phyloP scores from a whole-genome alignment of 1,140 invertebrate genomes.

The Drosophila kepulauana region DNA sequence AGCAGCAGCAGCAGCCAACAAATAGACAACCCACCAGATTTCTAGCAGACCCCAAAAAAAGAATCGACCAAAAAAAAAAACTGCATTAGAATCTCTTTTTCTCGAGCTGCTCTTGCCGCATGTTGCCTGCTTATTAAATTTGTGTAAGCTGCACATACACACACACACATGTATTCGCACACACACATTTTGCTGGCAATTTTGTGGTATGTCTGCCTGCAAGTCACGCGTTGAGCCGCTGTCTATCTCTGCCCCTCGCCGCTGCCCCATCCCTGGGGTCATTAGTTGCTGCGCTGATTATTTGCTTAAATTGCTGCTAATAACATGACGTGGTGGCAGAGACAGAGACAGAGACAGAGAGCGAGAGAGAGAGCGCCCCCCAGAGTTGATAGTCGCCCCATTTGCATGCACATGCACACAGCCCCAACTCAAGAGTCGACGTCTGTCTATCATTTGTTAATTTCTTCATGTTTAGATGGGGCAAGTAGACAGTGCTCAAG shows the following conservation, averaged over 20 bases:
- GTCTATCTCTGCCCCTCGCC: constrained; percentile 9
- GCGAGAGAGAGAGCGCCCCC: constrained; percentile 46
- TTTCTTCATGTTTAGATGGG: constrained; percentile 60
- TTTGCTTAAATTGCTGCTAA: constrained; percentile 85
- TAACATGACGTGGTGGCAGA: constrained; percentile 83
- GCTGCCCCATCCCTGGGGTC: constrained; percentile 25
- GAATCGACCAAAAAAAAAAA: constrained; percentile 8
- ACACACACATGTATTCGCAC: constrained; percentile 12
- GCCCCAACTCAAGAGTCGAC: constrained; percentile 46
- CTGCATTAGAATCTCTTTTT: constrained; percentile 64
- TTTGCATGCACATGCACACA: constrained; percentile 60
- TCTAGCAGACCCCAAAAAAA: constrained; percentile 30
- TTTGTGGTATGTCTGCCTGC: constrained; percentile 66
- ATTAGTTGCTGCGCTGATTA: constrained; percentile 80
- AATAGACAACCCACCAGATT: constrained; percentile 21
- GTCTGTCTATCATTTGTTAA: constrained; percentile 82
- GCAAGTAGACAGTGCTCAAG: neutral
- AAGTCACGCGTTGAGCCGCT: constrained; percentile 70
- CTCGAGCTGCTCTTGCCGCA: constrained; percentile 20
- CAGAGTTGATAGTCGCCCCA: constrained; percentile 50
- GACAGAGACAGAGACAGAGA: constrained; percentile 47
- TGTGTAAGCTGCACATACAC: constrained; percentile 52
- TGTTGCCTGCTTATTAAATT: constrained; percentile 63
- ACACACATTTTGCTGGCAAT: constrained; percentile 54
- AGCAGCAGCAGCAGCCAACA: constrained; percentile 21